phyloP scores from a whole-genome alignment of 2,113 vertebrate species.

The Calidris pugnax region DNA sequence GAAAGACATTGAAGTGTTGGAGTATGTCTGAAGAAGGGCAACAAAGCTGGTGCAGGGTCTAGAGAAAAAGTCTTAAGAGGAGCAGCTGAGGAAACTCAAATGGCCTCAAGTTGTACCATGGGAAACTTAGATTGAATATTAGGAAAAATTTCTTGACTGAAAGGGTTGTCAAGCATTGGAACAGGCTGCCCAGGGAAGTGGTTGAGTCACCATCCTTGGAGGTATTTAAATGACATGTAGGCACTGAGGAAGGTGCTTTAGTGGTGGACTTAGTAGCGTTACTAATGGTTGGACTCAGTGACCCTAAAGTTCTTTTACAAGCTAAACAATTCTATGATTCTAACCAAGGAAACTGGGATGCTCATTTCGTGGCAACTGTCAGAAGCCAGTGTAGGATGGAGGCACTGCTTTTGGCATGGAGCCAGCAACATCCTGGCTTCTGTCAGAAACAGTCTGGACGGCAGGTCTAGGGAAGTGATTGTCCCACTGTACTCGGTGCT shows the following conservation, averaged over 20 bases:
- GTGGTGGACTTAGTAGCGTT: neutral
- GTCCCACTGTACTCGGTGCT: neutral
- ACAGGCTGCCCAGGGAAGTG: neutral
- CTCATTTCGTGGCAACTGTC: rapidly evolving
- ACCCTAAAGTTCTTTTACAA: neutral
- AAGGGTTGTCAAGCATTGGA: neutral
- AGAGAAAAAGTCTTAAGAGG: neutral
- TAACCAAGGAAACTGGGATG: neutral
- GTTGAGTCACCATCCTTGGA: neutral
- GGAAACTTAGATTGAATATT: neutral
- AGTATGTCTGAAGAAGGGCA: neutral
- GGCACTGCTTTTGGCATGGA: rapidly evolving
- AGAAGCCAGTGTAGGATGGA: neutral
- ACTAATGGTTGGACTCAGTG: neutral
- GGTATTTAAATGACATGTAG: neutral
- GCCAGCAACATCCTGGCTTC: neutral
- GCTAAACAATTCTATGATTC: neutral
- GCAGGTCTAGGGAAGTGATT: neutral
- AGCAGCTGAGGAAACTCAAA: neutral
- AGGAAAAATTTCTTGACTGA: neutral
- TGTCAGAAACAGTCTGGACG: neutral
- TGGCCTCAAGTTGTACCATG: neutral
- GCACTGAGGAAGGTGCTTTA: neutral
- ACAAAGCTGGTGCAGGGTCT: neutral
- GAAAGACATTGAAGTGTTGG: neutral